phyloP scores from a whole-genome alignment of 2,113 vertebrate genomes.

The Passer domesticus region DNA sequence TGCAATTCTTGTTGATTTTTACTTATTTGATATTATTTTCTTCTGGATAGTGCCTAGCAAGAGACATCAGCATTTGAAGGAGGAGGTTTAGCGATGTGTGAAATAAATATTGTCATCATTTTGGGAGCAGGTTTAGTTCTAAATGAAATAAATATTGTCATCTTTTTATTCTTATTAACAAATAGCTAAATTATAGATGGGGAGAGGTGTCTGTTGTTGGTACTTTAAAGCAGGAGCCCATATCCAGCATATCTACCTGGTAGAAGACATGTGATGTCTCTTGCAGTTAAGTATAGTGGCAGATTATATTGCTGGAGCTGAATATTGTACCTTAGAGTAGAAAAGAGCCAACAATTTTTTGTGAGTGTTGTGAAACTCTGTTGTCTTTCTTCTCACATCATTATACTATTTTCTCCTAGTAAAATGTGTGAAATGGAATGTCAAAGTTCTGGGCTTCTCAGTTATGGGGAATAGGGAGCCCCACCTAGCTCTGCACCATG shows the following conservation, averaged over 20 bases:
- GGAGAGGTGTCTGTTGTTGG: not conserved
- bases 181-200: not conserved
- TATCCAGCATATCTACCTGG: not conserved
- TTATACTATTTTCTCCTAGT: not conserved
- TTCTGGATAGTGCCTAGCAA: not conserved
- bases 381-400: not conserved
- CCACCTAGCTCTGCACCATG: not conserved
- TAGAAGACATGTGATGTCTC: not conserved
- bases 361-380: not conserved
- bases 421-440: not conserved
- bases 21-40: not conserved
- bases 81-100: not conserved
- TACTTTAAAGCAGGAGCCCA: not conserved
- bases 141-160: not conserved
- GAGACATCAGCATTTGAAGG: not conserved
- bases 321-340: not conserved
- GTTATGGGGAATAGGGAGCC: rapidly evolving
- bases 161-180: not conserved
- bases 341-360: not conserved
- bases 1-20: not conserved
- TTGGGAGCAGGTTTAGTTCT: not conserved
- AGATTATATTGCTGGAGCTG: not conserved
- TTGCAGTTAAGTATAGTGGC: not conserved
- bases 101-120: not conserved
- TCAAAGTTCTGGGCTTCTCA: not conserved